Base-by-base conservation (phyloP, 2,797 vertebrate genomes). In the Forpus xanthops region DNA sequence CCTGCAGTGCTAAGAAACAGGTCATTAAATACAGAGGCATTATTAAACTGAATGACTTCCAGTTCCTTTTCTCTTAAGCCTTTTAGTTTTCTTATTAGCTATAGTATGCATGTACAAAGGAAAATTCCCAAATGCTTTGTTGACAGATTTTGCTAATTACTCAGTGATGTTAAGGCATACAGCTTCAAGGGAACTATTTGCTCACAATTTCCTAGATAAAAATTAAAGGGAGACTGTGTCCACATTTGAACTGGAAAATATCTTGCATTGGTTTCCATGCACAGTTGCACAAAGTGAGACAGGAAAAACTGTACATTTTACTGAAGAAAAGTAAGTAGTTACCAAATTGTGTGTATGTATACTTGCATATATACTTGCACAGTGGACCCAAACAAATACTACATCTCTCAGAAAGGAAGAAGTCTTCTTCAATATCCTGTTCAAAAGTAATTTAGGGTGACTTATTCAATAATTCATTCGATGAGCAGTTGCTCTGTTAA, bases 171-270 rank as follows among this genome's bases (percentile, higher is more conserved):
- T 91, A 53, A 87, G 79, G n/a, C 44, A 72, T 27, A 42, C 31
- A 71, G 12, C 82, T 86, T 64, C 73, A 73, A 68, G 42, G 66
- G 53, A 90, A 75, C 35, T 58, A 21, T 87, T 91, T 94, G 74
- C 72, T 96, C 91, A 82, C 47, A 79, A 5, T 85, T 94, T 91
- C 78, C 68, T 79, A 91, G 71, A 76, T 66, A 73, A 94, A 92
- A 90, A 74, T 92, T 67, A 90, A 74, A 65, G 41, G 52, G 28
- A 82, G 39, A 33, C n/a, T 55, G 1, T 73, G 45, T 60, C 61
- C 85, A 80, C 78, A 66, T 91, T 94, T 95, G 78, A 75, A 16
- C 47, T 89, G 82, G 79, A 89, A 96, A 94, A 71, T 85, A 35
- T 28, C n/a, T 79, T 70, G 25, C 10, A 16, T 15, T 89, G 4